These are phyloP conservation scores for pig (Sus scrofa) DNA, from an alignment of 2,113 vertebrate species.

Conservation along the genomic window T2T-Sscrofa CM000824.6:112634001-112634500, in stretches of 20 bases:
- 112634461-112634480: slow-evolving; percentile 81
- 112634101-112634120: background rate
- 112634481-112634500: slow-evolving; percentile 75
- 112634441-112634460: slow-evolving; percentile 69
- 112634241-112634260: background rate
- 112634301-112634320: background rate
- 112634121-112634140: background rate
- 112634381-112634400: background rate
- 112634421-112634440: slow-evolving; percentile 58
- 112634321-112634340: background rate
- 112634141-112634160: background rate
- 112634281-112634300: background rate
- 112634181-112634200: background rate
- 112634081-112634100: background rate
- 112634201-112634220: background rate
- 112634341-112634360: background rate
- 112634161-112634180: background rate
- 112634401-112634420: slow-evolving; percentile 58
- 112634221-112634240: slow-evolving; percentile 5
- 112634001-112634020: background rate
- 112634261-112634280: background rate
- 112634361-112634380: background rate
- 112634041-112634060: background rate
- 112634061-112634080: background rate
- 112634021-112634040: background rate